Percentiles rank a stretch among this genome's conserved stretches.
phyloP scores from a whole-genome alignment of 2,113 vertebrate genomes.

The Xiphophorus hellerii region DNA sequence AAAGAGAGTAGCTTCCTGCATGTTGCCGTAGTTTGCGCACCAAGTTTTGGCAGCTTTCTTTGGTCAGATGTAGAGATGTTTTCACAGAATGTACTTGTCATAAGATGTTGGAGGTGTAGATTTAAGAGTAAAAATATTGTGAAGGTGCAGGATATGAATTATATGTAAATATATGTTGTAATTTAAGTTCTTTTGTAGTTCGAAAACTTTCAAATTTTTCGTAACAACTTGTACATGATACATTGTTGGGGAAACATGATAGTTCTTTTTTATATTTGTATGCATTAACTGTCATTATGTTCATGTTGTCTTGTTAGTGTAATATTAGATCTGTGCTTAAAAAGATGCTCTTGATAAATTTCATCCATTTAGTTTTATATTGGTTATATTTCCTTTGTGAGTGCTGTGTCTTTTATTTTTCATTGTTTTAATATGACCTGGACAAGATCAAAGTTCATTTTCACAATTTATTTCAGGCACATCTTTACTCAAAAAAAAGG shows the following conservation, averaged over 20 bases:
- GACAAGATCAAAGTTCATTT: constrained; percentile 67
- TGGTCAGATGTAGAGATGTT: constrained; percentile 50
- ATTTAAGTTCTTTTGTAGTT: constrained; percentile 80
- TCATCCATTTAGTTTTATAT: constrained; percentile 60
- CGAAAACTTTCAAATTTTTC: constrained; percentile 73
- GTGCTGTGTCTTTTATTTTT: constrained; percentile 64
- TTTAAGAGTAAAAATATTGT: constrained; percentile 58
- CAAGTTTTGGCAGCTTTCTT: constrained; percentile 37
- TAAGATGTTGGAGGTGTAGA: constrained; percentile 55
- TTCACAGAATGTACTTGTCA: constrained; percentile 63
- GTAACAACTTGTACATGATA: constrained; percentile 80
- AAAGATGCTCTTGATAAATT: constrained; percentile 62
- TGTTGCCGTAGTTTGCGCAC: constrained; percentile 41
- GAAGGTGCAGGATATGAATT: constrained; percentile 55
- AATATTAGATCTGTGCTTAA: constrained; percentile 67
- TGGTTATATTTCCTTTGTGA: constrained; percentile 66
- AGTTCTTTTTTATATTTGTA: constrained; percentile 80
- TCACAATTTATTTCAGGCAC: constrained; percentile 55
- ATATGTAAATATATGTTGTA: constrained; percentile 81
- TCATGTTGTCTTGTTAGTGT: constrained; percentile 75
- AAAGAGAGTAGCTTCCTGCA: constrained; percentile 50
- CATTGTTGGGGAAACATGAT: constrained; percentile 71
- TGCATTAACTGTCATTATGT: constrained; percentile 71
- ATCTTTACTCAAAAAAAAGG: constrained; percentile 40
- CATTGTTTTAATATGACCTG: constrained; percentile 64